Evolutionary conservation across 1,140 invertebrate genomes (phyloP).

Genomic region (Manduca sexta): DNA sequence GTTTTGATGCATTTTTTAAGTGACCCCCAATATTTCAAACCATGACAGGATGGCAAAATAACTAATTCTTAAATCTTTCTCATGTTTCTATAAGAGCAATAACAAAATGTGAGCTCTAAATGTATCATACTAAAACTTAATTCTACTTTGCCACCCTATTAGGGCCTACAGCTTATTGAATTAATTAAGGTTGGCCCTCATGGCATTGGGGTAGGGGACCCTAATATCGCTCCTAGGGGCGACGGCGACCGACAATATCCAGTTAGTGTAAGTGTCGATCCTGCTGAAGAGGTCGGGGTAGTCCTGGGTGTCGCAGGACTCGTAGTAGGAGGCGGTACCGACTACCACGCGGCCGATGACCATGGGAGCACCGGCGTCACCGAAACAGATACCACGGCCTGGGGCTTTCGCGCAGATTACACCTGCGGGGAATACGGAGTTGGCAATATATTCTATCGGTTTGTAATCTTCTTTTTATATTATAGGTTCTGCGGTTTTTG

Average conservation of each 20-base stretch:
- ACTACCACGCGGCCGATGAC: slow-evolving; percentile 29
- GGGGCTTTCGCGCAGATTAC: slow-evolving; percentile 33
- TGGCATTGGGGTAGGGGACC: not conserved
- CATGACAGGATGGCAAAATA: too few relatives aligned
- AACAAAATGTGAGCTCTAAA: too few relatives aligned
- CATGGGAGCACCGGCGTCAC: slow-evolving; percentile 47
- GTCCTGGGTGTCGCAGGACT: slow-evolving; percentile 22
- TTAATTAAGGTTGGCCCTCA: not conserved
- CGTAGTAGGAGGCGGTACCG: slow-evolving; percentile 33
- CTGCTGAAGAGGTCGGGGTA: slow-evolving; percentile 45
- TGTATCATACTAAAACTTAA: too few relatives aligned
- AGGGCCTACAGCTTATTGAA: not conserved
- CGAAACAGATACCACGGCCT: slow-evolving; percentile 29
- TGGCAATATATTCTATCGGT: too few relatives aligned
- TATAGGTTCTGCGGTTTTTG: too few relatives aligned
- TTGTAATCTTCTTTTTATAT: too few relatives aligned
- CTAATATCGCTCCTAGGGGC: not conserved
- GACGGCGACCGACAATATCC: slow-evolving; percentile 29
- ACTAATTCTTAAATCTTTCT: too few relatives aligned
- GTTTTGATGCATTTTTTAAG: too few relatives aligned
- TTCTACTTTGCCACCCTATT: too few relatives aligned
- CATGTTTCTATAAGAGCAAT: too few relatives aligned
- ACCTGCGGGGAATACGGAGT: slow-evolving; percentile 23
- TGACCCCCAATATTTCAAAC: too few relatives aligned
- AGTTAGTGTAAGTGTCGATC: slow-evolving; percentile 36